Evolutionary conservation across 2,888 invertebrate genomes (phyloP), one percentile per base, ranked within the genome.

Genomic region (Cataglyphis albicans): DNA sequence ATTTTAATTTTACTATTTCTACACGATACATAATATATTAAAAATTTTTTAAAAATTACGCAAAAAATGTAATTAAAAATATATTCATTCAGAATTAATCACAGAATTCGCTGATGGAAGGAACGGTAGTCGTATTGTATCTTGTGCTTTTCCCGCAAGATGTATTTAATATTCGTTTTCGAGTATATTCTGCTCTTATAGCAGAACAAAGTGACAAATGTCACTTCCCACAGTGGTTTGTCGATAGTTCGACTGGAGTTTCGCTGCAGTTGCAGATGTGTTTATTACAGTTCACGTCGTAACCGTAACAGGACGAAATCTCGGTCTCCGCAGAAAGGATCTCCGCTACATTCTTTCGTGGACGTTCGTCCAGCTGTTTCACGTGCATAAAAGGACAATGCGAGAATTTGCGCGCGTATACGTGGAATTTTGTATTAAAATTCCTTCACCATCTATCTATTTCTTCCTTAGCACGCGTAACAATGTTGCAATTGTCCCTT

Each of bases 401-500:
- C 44, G 44, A 80, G 78, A 80, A 70, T 48, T 78, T 35, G 25
- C 48, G 52, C 15, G 41, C 12, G 15, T 1, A 32, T 59, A 59
- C 41, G 21, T 80, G 68, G 48, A 80, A 48, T 80, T 80, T 80
- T 80, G 48, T 80, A 80, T 70, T 80, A 80, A 80, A 70, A 80
- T 80, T 70, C 59, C 41, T 41, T 35, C 59, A 25, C 5, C 25
- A 61, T 35, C 7, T 80, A 18, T 78, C 32, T 57, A 32, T 76
- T 67, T 57, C 57, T 48, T 61, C 9, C 44, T 68, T 68, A 48
- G 21, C n/a, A 41, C 12, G n/a, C 5, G 12, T 48, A 59, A 78
- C 21, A 59, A 68, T 18, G 32, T 18, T 29, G 35, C 41, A 44
- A 78, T 44, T 78, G 15, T 67, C 67, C 32, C 67, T n/a, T 25